These are phyloP conservation scores for Agriopis aurantiaria DNA, from an alignment of 2,888 invertebrate species.

Conservation along the genomic window DNA sequence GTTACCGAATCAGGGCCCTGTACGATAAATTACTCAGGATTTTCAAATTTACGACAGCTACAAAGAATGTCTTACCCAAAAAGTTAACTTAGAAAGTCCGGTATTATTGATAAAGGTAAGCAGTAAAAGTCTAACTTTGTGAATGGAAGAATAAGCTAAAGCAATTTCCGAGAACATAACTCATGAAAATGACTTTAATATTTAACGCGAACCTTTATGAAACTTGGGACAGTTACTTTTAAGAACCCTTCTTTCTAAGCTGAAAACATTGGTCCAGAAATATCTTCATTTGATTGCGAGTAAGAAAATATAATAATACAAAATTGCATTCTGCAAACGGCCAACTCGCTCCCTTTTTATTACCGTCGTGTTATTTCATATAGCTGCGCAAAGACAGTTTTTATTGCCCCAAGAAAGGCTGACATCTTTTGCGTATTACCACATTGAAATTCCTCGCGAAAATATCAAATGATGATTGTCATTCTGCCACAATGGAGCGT, in stretches of 20 bases:
- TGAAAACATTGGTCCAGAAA: background rate
- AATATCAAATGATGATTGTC: slow-evolving; percentile 42
- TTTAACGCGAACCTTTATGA: slow-evolving; percentile 1
- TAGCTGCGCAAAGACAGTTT: slow-evolving; percentile 14
- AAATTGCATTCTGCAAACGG: background rate
- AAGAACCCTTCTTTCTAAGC: background rate
- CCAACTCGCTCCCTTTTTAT: slow-evolving; percentile 3
- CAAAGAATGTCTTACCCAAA: slow-evolving; percentile 15
- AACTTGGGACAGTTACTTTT: slow-evolving; percentile 11
- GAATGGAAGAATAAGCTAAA: slow-evolving; percentile 14
- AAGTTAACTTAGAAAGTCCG: slow-evolving; percentile 1
- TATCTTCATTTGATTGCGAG: background rate
- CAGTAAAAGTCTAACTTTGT: slow-evolving; percentile 25
- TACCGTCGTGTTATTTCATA: background rate
- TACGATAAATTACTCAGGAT: background rate
- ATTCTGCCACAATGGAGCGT: slow-evolving; percentile 43
- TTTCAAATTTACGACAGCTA: slow-evolving; percentile 6
- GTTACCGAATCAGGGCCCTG: background rate
- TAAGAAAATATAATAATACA: background rate
- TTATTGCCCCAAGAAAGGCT: slow-evolving; percentile 10
- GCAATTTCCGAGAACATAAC: slow-evolving; percentile 19
- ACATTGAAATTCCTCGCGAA: slow-evolving; percentile 38
- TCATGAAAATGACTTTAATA: slow-evolving; percentile 17
- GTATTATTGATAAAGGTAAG: slow-evolving; percentile 31
- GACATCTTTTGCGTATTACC: slow-evolving; percentile 30